These are phyloP conservation scores for Silurus glanis DNA, from an alignment of 2,113 vertebrate genomes.

Conservation along the genomic window DNA sequence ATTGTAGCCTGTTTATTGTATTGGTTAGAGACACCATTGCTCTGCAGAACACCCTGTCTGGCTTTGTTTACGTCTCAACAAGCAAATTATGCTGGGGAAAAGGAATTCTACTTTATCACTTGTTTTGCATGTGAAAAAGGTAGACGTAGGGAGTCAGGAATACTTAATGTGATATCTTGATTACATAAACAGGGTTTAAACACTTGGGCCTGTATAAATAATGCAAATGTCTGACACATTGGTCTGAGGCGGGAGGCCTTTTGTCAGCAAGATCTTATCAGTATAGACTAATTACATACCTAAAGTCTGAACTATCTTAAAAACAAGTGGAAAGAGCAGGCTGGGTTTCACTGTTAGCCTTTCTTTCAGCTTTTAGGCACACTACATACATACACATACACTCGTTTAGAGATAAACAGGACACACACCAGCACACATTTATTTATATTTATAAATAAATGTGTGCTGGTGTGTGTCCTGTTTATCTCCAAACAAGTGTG, in stretches of 20 bases:
- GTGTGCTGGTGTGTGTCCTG: conserved; percentile 37
- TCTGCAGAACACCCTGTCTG: neutral
- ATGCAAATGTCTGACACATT: conserved; percentile 57
- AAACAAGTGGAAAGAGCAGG: conserved; percentile 50
- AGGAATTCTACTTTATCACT: neutral
- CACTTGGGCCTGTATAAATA: conserved; percentile 60
- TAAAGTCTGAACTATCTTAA: conserved; percentile 58
- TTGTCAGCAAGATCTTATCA: conserved; percentile 56
- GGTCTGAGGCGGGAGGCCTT: conserved; percentile 51
- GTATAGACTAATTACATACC: conserved; percentile 51
- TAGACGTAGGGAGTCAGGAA: conserved; percentile 53
- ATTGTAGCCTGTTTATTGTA: neutral
- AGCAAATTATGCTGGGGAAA: conserved; percentile 3
- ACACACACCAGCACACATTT: no score
- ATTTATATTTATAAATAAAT: neutral
- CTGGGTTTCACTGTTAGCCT: conserved; percentile 67
- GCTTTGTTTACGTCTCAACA: neutral
- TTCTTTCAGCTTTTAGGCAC: conserved; percentile 32
- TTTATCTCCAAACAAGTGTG: conserved; percentile 73
- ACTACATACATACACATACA: neutral
- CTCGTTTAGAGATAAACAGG: no score
- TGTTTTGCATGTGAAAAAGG: conserved; percentile 35
- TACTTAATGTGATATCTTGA: conserved; percentile 63
- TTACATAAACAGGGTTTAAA: conserved; percentile 62
- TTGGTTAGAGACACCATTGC: neutral